Evolutionary conservation across 2,113 vertebrate species (phyloP), one percentile per base, ranked within the genome.

Genomic region (Diphyllodes magnificus): DNA sequence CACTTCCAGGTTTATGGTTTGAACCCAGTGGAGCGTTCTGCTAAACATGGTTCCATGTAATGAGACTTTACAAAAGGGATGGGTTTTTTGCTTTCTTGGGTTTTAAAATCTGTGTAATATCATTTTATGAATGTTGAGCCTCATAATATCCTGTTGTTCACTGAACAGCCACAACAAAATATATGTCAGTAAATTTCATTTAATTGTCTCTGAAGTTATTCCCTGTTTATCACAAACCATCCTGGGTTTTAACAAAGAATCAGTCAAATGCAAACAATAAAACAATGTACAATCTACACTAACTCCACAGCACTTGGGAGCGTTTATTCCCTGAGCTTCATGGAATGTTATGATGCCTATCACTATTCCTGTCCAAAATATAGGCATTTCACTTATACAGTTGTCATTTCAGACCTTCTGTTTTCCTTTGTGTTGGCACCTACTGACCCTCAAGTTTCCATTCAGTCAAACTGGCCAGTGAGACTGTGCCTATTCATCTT

Each of bases 321-420:
- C 21, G 5, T 75, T 90, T 93, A 42, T 59, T 86, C 14, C 27
- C 21, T 49, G 25, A 73, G 11, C 28, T 70, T 83, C 47, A 51
- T 31, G 30, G 11, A 56, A 13, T 42, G 9, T 53, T 79, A 31
- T 14, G 49, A 61, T 61, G 45, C 33, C 12, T 77, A 4, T 60
- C 56, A 64, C 13, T 82, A 19, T 45, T 88, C 28, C 33, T 69
- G 37, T 37, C 59, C 33, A 80, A 65, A 80, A 53, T 33, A 35
- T 0, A 45, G 22, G 20, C 12, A 4, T 75, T 70, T 81, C 7
- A 39, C 33, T 45, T 27, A 7, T 3, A 19, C 2, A 33, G 10
- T 6, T 50, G 11, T 40, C 1, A 5, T 76, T 91, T 65, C 11
- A 54, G 71, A 60, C 22, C 21, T 57, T 47, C 23, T 47, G 13